phyloP scores from a whole-genome alignment of 2,888 invertebrate genomes.

The Hypomecis punctinalis region DNA sequence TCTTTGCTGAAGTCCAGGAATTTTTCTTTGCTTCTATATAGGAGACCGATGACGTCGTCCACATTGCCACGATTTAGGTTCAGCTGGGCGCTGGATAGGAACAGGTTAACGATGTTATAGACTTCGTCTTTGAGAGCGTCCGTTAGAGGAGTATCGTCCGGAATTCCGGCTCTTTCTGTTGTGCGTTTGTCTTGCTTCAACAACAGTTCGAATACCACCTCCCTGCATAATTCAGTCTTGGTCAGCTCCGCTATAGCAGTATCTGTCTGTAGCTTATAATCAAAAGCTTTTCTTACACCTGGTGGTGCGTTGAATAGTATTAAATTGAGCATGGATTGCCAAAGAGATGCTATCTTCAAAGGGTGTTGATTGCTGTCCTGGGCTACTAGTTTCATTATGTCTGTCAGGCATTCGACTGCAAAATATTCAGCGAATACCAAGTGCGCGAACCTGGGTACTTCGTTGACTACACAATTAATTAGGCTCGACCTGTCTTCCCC shows the following conservation, averaged over 20 bases:
- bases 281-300: slow-evolving; percentile 49
- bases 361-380: slow-evolving; percentile 12
- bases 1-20: slow-evolving; percentile 33
- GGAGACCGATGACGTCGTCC: slow-evolving; percentile 38
- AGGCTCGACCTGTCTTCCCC: slow-evolving; percentile 48
- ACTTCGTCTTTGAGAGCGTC: slow-evolving; percentile 48
- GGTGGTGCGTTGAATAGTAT: slow-evolving; percentile 46
- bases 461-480: slow-evolving; percentile 49
- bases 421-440: slow-evolving; percentile 56
- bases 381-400: slow-evolving; percentile 37
- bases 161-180: slow-evolving; percentile 5
- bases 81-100: slow-evolving; percentile 41
- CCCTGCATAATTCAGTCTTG: slow-evolving; percentile 39
- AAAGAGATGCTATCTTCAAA: slow-evolving; percentile 39
- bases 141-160: slow-evolving; percentile 37
- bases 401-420: slow-evolving; percentile 46
- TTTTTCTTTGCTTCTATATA: slow-evolving; percentile 38
- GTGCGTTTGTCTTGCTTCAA: slow-evolving; percentile 42
- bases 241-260: slow-evolving; percentile 40
- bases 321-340: slow-evolving; percentile 51
- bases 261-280: slow-evolving; percentile 55
- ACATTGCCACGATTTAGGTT: slow-evolving; percentile 40
- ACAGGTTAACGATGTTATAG: slow-evolving; percentile 45
- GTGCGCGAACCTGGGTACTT: slow-evolving; percentile 53
- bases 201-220: slow-evolving; percentile 51